Evolutionary conservation across 2,888 invertebrate genomes (phyloP), one percentile per base, ranked within the genome.

Genomic region (Melipona bicolor): DNA sequence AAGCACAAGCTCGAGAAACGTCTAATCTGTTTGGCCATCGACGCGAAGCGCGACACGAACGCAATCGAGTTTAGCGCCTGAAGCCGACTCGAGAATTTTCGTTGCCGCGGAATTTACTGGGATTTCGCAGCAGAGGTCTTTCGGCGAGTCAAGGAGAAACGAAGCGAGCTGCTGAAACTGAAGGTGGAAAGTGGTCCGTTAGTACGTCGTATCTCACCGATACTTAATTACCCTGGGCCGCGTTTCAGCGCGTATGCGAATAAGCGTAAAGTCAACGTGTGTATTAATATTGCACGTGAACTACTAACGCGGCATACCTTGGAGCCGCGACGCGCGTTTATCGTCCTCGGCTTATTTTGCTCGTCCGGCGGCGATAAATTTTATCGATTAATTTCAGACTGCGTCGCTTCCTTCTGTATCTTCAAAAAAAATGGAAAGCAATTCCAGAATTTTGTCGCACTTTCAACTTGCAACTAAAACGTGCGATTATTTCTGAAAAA

Each of bases 111-210:
- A 15, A 56, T 68, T 72, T 27, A 27, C 32, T 21, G 49, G 19
- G 54, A 65, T 69, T 83, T 76, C 9, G 36, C 56, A 52, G 36
- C 56, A 52, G 24, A 84, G 11, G 11, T 85, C 85, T 76, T 75
- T 21, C 74, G 77, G 75, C 84, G 86, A 85, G 77, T 85, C 77
- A 80, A 62, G 71, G 79, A 79, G 88, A 88, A 61, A 90, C 85
- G 86, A 43, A 11, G 43, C 86, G 90, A 88, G 88, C 86, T 81
- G 87, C 82, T 87, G 90, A 86, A 90, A 89, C 87, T n/a, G 56
- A 87, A 89, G 87, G 87, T 88, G 89, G 88, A 87, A 90, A 92
- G 89, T 83, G 89, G 83, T 91, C 89, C 86, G 88, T 90, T 91
- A 88, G 88, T 88, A 87, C 85, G 88, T 79, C 85, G 75, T 89